Percentiles rank a stretch among this genome's conserved stretches.
phyloP scores from a whole-genome alignment of 2,888 invertebrate genomes.

The Amblyjoppa proteus region DNA sequence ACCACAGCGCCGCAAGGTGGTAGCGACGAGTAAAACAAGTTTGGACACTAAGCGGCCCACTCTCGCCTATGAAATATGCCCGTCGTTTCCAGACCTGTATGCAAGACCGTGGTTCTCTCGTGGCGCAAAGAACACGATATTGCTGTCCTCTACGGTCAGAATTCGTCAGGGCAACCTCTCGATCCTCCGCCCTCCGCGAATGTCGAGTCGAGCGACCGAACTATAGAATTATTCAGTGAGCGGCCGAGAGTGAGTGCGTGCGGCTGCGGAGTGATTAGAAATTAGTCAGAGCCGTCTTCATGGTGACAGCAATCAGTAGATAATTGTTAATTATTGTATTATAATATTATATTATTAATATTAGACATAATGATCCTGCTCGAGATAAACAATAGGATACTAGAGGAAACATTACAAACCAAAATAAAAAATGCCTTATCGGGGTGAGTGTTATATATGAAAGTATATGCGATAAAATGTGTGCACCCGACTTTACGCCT shows the following conservation, averaged over 20 bases:
- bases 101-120: neutral
- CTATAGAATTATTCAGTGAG: conserved; percentile 34
- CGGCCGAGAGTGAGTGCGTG: conserved; percentile 37
- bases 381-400: conserved; percentile 99
- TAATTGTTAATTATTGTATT: conserved; percentile 81
- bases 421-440: conserved; percentile 98
- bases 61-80: too few relatives aligned
- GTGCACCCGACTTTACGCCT: neutral
- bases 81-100: too few relatives aligned
- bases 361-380: conserved; percentile 93
- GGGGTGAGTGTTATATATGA: conserved; percentile 91
- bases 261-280: conserved; percentile 75
- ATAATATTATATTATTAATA: conserved; percentile 72
- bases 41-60: too few relatives aligned
- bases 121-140: conserved; percentile 1
- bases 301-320: conserved; percentile 79
- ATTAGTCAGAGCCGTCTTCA: conserved; percentile 78
- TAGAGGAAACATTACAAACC: conserved; percentile 97
- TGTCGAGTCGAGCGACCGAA: conserved; percentile 31
- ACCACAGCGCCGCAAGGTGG: too few relatives aligned
- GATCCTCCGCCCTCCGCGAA: conserved; percentile 12
- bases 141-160: conserved; percentile 22
- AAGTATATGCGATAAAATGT: neutral
- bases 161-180: neutral
- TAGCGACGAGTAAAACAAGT: too few relatives aligned